Base-by-base conservation (phyloP, 2,888 invertebrate genomes). In the Portevinia maculata region DNA sequence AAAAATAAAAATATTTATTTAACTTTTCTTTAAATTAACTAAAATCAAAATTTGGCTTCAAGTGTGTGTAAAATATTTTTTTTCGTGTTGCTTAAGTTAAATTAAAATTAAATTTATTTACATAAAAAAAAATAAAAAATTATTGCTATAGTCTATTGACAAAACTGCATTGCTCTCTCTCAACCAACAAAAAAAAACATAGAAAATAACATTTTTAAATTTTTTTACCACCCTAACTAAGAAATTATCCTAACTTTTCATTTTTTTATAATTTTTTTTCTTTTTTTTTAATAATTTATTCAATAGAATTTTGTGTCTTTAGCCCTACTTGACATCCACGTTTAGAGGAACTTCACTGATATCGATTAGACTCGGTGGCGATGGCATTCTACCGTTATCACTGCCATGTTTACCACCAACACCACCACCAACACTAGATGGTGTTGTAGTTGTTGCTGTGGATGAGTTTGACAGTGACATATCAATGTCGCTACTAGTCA, bases 281-380 rank as follows among this genome's bases (percentile, higher is more conserved):
- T 81, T 79, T 74, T 81, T 85, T 79, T 84, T 83, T 74, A 60
- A 81, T 85, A 78, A 79, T 70, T 79, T 85, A 84, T 84, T 84
- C 64, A 64, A 64, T 59, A 53, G 74, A 70, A 67, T 65, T 74
- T 55, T 60, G 84, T 84, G 65, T 76, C 70, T 76, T 73, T 76
- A 88, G 87, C 87, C 87, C 89, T 89, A 90, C 89, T 89, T 89
- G 89, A 90, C 90, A 90, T 90, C 90, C 88, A 90, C 89, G 88
- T 89, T 88, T 87, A 89, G 89, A 89, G 90, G 89, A 89, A 89
- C 90, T 88, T 90, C 90, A 86, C 88, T 90, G 88, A 89, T 90
- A 89, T 90, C 90, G 87, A 90, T 90, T 88, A 90, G 87, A 89
- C 89, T 90, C 87, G 90, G 89, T 87, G 90, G 89, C 86, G 89